Percentiles rank a stretch among this genome's conserved stretches.
Evolutionary conservation across 1,140 invertebrate species (phyloP).

Genomic region (Brachionus plicatilis): DNA sequence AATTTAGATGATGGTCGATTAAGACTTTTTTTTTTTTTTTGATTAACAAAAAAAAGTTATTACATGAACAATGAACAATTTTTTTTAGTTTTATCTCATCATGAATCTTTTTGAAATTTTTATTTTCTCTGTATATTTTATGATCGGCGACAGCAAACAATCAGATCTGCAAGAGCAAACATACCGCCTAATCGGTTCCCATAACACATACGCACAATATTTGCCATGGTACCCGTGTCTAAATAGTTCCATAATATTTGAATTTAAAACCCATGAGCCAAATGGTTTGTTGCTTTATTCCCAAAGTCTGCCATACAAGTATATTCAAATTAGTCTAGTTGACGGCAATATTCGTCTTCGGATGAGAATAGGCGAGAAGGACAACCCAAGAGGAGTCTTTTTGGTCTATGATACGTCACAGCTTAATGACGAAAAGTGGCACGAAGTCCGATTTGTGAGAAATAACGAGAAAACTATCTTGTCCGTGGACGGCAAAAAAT

Average conservation of each 20-base stretch:
- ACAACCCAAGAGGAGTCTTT: constrained; percentile 40
- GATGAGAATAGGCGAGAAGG: constrained; percentile 56
- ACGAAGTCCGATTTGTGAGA: constrained; percentile 56
- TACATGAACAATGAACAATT: background rate
- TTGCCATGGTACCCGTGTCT: constrained; percentile 66
- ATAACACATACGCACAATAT: constrained; percentile 14
- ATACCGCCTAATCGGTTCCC: constrained; percentile 1
- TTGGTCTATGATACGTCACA: constrained; percentile 55
- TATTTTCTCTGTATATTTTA: background rate
- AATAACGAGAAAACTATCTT: background rate
- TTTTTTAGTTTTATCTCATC: background rate
- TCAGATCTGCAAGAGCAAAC: background rate
- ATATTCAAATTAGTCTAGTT: constrained; percentile 25
- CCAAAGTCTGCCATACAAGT: constrained; percentile 52
- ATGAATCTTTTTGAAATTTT: background rate
- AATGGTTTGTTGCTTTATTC: constrained; percentile 89
- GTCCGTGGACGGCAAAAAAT: background rate
- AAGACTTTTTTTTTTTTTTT: background rate
- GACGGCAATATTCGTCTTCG: constrained; percentile 61
- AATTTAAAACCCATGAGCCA: constrained; percentile 80
- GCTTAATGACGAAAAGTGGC: constrained; percentile 67
- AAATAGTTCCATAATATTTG: constrained; percentile 76
- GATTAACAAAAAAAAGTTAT: background rate
- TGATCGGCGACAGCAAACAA: background rate
- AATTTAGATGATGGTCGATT: background rate